Conservation (phyloP, 2,113 vertebrate species). For the Echinops telfairi region DNA sequence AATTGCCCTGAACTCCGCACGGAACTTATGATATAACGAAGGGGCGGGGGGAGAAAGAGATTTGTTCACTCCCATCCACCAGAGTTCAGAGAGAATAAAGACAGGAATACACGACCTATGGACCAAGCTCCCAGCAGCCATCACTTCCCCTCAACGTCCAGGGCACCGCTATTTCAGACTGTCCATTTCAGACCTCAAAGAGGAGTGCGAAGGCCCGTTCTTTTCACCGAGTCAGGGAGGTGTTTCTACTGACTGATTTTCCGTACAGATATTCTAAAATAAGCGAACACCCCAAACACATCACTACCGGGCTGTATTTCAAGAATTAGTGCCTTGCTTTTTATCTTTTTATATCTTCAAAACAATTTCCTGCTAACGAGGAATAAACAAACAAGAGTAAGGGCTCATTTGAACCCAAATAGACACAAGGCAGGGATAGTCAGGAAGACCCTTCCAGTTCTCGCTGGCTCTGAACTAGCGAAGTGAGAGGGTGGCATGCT, state of each 20-base stretch:
- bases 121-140: not conserved
- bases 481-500: not conserved
- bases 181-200: conserved; percentile 15
- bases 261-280: not conserved
- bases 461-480: not conserved
- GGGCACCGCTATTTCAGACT: not conserved
- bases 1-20: not conserved
- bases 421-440: not conserved
- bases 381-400: not conserved
- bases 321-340: not conserved
- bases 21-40: not conserved
- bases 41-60: conserved; percentile 42
- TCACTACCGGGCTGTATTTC: not conserved
- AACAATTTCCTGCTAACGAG: conserved; percentile 9
- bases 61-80: not conserved
- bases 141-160: not conserved
- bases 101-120: not conserved
- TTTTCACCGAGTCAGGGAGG: not conserved
- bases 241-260: not conserved
- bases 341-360: conserved; percentile 36
- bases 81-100: not conserved
- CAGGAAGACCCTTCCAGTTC: not conserved
- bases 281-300: not conserved
- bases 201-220: not conserved
- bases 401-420: conserved; percentile 1